Evolutionary conservation across 2,888 invertebrate genomes (phyloP).

Genomic region (Phoronis australis): DNA sequence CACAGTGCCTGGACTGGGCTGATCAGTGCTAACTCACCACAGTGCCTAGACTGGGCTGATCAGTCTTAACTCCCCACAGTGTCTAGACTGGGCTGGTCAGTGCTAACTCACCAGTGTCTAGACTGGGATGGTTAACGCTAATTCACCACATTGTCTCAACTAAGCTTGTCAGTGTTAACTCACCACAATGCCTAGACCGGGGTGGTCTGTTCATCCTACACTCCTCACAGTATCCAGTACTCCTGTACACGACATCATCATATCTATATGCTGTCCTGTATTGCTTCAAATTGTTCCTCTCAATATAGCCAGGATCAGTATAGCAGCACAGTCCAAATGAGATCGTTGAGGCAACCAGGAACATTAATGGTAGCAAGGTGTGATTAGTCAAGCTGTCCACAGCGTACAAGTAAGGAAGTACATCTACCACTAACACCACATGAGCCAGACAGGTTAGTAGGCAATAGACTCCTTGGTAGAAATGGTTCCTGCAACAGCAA

Average conservation of each 20-base stretch:
- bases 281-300: constrained; percentile 19
- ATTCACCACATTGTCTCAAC: not conserved
- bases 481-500: constrained; percentile 32
- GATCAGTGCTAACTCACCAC: too few species aligned
- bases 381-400: constrained; percentile 35
- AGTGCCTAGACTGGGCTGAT: constrained; percentile 40
- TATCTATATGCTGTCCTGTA: constrained; percentile 25
- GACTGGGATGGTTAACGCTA: not conserved
- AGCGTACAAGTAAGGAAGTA: constrained; percentile 33
- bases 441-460: constrained; percentile 31
- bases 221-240: constrained; percentile 27
- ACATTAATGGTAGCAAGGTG: constrained; percentile 28
- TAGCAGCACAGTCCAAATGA: constrained; percentile 35
- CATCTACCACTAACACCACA: constrained; percentile 31
- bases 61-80: too few species aligned
- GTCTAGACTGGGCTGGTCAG: too few species aligned
- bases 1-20: too few species aligned
- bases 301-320: constrained; percentile 40
- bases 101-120: too few species aligned
- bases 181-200: constrained; percentile 49
- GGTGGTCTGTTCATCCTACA: constrained; percentile 40
- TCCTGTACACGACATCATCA: constrained; percentile 33
- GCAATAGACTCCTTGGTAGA: constrained; percentile 38
- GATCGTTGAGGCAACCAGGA: constrained; percentile 27
- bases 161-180: too few species aligned